phyloP scores from a whole-genome alignment of 2,797 vertebrate species.

The Mastacembelus armatus region DNA sequence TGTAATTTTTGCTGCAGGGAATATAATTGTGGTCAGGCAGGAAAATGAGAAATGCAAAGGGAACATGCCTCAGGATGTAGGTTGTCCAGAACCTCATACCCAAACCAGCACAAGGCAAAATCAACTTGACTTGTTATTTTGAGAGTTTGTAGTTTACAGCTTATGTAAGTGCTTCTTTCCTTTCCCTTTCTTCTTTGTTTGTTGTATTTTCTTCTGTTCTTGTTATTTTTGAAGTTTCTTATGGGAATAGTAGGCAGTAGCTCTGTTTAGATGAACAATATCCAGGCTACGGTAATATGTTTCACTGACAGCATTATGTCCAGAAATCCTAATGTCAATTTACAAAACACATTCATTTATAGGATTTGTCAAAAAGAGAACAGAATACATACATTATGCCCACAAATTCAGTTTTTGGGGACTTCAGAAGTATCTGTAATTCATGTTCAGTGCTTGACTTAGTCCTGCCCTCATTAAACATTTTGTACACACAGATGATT shows the following conservation, averaged over 20 bases:
- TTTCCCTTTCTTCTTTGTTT: no score
- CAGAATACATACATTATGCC: neutral
- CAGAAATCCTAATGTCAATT: neutral
- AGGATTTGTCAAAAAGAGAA: neutral
- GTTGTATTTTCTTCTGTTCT: constrained; percentile 20
- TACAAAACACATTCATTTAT: neutral
- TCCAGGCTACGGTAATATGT: neutral
- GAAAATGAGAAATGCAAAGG: constrained; percentile 24
- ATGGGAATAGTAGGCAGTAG: neutral
- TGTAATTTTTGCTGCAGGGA: constrained; percentile 20
- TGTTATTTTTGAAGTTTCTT: neutral
- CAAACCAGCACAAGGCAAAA: constrained; percentile 23
- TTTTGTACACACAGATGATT: no score
- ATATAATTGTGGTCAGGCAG: constrained; percentile 17
- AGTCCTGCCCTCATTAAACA: no score
- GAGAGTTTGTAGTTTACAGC: no score
- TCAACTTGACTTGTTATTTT: constrained; percentile 37
- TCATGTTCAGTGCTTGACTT: no score
- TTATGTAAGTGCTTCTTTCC: neutral
- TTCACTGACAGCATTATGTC: neutral
- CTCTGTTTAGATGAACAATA: neutral
- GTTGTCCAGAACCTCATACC: constrained; percentile 24
- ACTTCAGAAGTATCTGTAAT: no score
- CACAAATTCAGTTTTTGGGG: neutral
- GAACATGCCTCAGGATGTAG: constrained; percentile 28